Percentiles rank a stretch among this genome's conserved stretches.
phyloP scores from a whole-genome alignment of 2,113 vertebrate genomes.

The Percina caprodes region DNA sequence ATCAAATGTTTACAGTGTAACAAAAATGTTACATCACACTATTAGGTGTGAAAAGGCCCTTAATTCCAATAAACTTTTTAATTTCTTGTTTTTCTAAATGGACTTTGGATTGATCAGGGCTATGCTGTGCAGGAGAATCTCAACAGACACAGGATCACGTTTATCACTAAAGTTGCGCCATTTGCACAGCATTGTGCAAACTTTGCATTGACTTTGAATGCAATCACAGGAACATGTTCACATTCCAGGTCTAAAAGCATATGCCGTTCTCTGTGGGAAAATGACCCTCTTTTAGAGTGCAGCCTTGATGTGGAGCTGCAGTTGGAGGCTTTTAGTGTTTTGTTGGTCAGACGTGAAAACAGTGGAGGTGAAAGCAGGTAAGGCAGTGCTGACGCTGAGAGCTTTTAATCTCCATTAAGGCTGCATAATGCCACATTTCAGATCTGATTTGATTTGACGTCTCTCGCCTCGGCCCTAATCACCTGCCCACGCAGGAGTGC shows the following conservation, averaged over 20 bases:
- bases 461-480: slow-evolving; percentile 50
- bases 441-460: slow-evolving; percentile 75
- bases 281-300: slow-evolving; percentile 27
- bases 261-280: not conserved
- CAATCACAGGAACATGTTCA: not conserved
- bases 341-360: slow-evolving; percentile 41
- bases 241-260: slow-evolving; percentile 22
- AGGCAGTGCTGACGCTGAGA: slow-evolving; percentile 42
- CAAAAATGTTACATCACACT: too few species aligned
- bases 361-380: slow-evolving; percentile 48
- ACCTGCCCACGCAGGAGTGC: slow-evolving; percentile 50
- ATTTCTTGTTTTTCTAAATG: too few species aligned
- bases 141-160: too few species aligned
- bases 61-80: too few species aligned
- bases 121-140: too few species aligned
- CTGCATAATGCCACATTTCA: slow-evolving; percentile 65
- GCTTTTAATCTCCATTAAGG: slow-evolving; percentile 78
- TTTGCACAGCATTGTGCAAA: too few species aligned
- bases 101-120: too few species aligned
- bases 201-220: too few species aligned
- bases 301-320: slow-evolving; percentile 36
- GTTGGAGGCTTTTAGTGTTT: slow-evolving; percentile 58
- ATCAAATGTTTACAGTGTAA: too few species aligned
- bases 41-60: too few species aligned
- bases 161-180: too few species aligned